Base-by-base conservation (phyloP, 2,797 vertebrate species). In the Microhierax caerulescens region DNA sequence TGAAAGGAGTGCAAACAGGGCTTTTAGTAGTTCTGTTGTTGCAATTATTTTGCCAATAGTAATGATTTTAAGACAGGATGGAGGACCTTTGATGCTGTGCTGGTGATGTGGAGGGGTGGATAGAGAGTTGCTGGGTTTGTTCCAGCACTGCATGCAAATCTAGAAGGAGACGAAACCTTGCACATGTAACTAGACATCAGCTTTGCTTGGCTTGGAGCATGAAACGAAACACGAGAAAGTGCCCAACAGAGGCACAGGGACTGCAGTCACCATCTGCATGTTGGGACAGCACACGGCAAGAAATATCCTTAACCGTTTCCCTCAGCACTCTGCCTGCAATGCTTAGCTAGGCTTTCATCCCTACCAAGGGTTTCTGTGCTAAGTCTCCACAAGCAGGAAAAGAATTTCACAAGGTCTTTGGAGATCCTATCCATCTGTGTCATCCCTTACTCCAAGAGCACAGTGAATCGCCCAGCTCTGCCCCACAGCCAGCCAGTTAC, bases 41-140 rank as follows among this genome's bases (percentile, higher is more conserved):
- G 90, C 90, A 97, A 97, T 98, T 98, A 97, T 86, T 97, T 95
- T 96, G 94, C 94, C 94, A 96, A 97, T 97, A 98, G 77, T 97
- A 97, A 96, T 96, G 97, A 97, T 97, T 90, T 91, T 77, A 39
- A 85, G 73, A 4, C 7, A 13, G 75, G 72, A 32, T 2, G 17
- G 60, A 63, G 76, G 79, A 84, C 75, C 83, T 95, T 92, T 73
- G 96, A 82, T 90, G 94, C 74, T 24, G 50, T 3, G 45, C 87
- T 50, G 70, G 74, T 60, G 60, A 69, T 2, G n/a, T 28, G 83
- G 82, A 85, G 27, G 37, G 22, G 39, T 30, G 80, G 34, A n/a
- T 77, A 53, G 63, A 37, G 70, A 79, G 67, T 14, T 70, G 67
- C 80, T 57, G 76, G 64, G 76, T 15, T 36, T n/a, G 68, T 9